phyloP scores from a whole-genome alignment of 2,113 vertebrate genomes.

The Falcunculus frontatus region DNA sequence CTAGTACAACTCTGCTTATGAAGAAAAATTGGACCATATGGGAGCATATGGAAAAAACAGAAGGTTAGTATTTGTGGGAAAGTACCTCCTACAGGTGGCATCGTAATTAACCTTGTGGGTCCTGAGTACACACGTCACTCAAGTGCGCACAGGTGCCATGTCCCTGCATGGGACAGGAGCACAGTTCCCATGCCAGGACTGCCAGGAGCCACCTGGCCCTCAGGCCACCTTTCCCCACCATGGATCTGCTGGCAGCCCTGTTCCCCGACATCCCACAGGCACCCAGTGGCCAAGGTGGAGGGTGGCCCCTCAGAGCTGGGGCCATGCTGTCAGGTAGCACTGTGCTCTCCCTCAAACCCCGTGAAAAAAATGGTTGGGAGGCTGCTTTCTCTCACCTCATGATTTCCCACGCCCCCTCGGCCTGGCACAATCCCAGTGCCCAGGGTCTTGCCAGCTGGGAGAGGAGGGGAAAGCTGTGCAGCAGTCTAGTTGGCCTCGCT shows the following conservation, averaged over 20 bases:
- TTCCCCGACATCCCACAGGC: rapidly evolving
- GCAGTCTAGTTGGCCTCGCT: not conserved
- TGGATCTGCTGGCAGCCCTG: rapidly evolving
- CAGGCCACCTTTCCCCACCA: rapidly evolving
- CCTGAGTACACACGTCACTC: not conserved
- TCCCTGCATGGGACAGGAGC: not conserved
- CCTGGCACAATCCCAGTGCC: rapidly evolving
- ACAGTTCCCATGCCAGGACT: not conserved
- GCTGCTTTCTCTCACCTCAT: rapidly evolving
- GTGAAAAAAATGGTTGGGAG: not conserved
- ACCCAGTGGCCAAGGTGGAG: not conserved
- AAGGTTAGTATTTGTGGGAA: not conserved
- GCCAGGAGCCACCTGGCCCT: not conserved
- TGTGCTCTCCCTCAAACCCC: not conserved
- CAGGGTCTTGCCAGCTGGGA: not conserved
- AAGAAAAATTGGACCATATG: not conserved
- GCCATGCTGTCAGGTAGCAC: rapidly evolving
- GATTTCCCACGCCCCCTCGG: rapidly evolving
- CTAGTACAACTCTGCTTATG: not conserved
- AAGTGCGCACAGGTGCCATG: rapidly evolving
- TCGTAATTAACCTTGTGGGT: slow-evolving; percentile 4
- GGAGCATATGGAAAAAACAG: slow-evolving; percentile 36
- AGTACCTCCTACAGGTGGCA: slow-evolving; percentile 4
- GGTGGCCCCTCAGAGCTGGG: not conserved
- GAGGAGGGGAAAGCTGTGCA: not conserved